Evolutionary conservation across 2,888 invertebrate species (phyloP).

Genomic region (Sphinx pinastri): DNA sequence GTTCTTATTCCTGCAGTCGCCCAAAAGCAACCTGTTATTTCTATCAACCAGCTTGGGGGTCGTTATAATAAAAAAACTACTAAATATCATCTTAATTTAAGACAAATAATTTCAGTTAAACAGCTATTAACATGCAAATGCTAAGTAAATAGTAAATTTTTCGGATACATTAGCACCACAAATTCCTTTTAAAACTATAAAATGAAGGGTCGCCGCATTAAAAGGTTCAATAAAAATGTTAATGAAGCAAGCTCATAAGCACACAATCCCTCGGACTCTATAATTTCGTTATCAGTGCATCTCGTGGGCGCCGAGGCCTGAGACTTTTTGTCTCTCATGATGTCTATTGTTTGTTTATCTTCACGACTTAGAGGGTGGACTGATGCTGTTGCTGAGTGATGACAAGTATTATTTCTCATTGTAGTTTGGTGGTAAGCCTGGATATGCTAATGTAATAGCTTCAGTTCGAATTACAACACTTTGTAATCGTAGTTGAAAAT

Average conservation of each 20-base stretch:
- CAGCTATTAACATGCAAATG: background rate
- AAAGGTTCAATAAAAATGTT: conserved; percentile 27
- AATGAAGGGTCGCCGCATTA: conserved; percentile 13
- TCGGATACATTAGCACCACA: conserved; percentile 2
- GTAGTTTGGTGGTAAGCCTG: too few relatives aligned
- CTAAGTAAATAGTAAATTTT: background rate
- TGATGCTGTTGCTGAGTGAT: background rate
- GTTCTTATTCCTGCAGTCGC: too few relatives aligned
- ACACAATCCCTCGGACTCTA: conserved; percentile 46
- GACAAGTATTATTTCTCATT: background rate
- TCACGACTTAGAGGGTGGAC: conserved; percentile 36
- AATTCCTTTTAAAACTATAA: conserved; percentile 8
- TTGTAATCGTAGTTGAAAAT: too few relatives aligned
- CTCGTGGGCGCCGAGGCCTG: conserved; percentile 54
- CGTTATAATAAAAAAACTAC: too few relatives aligned
- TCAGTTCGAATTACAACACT: too few relatives aligned
- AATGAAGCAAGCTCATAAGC: conserved; percentile 31
- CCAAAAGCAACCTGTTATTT: too few relatives aligned
- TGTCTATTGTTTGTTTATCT: conserved; percentile 56
- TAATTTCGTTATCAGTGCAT: conserved; percentile 68
- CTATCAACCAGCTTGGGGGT: too few relatives aligned
- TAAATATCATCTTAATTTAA: background rate
- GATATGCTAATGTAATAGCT: too few relatives aligned
- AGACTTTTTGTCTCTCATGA: conserved; percentile 56
- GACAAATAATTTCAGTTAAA: background rate